A percentile compares a stretch with the other conserved stretches of the same genome.
These are phyloP conservation scores for Coleophora deauratella DNA, from an alignment of 2,888 invertebrate species.

Conservation along the genomic window DNA sequence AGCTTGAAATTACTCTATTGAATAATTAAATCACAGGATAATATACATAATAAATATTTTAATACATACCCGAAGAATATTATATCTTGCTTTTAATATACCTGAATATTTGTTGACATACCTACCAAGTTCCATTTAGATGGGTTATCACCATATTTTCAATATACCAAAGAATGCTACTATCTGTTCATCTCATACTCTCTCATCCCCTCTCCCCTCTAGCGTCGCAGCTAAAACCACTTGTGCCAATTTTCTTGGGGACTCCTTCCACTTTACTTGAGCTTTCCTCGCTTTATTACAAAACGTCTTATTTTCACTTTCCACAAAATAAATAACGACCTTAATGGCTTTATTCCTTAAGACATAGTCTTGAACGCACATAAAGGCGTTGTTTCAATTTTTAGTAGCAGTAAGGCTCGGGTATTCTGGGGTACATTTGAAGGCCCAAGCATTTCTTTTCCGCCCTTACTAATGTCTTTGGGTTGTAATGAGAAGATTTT, in stretches of 20 bases:
- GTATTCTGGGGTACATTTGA: conserved; percentile 55
- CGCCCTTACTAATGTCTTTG: conserved; percentile 54
- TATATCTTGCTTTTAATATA: no score
- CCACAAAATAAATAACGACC: conserved; percentile 29
- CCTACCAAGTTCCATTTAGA: no score
- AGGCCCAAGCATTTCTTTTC: conserved; percentile 62
- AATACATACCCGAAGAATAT: no score
- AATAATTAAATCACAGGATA: no score
- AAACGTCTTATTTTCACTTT: conserved; percentile 41
- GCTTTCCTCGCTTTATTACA: conserved; percentile 40
- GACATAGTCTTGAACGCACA: conserved; percentile 30
- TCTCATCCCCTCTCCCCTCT: conserved; percentile 32
- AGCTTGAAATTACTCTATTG: no score
- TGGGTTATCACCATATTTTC: no score
- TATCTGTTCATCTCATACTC: neutral
- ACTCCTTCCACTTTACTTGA: conserved; percentile 70
- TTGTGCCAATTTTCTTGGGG: conserved; percentile 73
- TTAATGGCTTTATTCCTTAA: conserved; percentile 27
- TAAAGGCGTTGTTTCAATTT: conserved; percentile 16
- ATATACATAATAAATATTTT: no score
- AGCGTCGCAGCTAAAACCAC: conserved; percentile 66
- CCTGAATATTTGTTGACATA: no score
- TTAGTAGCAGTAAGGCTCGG: conserved; percentile 7
- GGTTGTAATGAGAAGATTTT: conserved; percentile 64
- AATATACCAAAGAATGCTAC: no score